These are phyloP conservation scores for Drosophila maculinotata DNA, from an alignment of 2,888 invertebrate genomes.

Conservation along the genomic window DNA sequence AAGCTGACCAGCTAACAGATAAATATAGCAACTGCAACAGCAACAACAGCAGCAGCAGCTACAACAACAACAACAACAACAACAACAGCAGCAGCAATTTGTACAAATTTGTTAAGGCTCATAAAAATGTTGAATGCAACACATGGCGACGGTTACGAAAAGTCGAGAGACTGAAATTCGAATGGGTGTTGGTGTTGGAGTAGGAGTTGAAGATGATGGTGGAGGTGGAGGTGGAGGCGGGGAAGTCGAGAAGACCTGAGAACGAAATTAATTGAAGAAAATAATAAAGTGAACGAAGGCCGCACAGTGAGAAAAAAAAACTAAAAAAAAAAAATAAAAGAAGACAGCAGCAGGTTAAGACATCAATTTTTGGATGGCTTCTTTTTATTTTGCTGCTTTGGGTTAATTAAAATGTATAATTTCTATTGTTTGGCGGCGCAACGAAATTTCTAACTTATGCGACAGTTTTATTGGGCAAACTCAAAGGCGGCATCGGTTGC, in stretches of 20 bases:
- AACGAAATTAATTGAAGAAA: conserved; percentile 63
- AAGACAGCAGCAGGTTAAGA: conserved; percentile 59
- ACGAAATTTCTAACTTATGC: conserved; percentile 74
- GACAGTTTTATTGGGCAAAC: conserved; percentile 73
- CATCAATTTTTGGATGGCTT: conserved; percentile 35
- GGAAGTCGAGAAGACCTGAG: conserved; percentile 46
- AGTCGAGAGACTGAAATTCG: not conserved
- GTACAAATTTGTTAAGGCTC: conserved; percentile 76
- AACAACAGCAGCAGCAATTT: conserved; percentile 57
- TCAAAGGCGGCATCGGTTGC: conserved; percentile 48
- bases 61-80: conserved; percentile 5
- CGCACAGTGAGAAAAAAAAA: conserved; percentile 31
- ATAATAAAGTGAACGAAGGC: conserved; percentile 31
- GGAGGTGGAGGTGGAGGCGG: not conserved
- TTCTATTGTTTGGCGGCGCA: conserved; percentile 59
- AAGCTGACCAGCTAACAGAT: conserved; percentile 33
- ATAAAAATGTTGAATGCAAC: conserved; percentile 72
- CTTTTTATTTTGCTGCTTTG: not conserved
- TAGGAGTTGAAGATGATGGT: not conserved
- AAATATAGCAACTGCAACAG: conserved; percentile 21
- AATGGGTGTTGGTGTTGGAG: not conserved
- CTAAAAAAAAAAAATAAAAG: conserved; percentile 9
- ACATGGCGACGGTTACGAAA: conserved; percentile 56
- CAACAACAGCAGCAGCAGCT: not conserved
- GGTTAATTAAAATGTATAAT: conserved; percentile 67